A percentile compares a stretch with the other conserved stretches of the same genome.
phyloP scores from a whole-genome alignment of 2,797 vertebrate species.

The Hybognathus amarus region DNA sequence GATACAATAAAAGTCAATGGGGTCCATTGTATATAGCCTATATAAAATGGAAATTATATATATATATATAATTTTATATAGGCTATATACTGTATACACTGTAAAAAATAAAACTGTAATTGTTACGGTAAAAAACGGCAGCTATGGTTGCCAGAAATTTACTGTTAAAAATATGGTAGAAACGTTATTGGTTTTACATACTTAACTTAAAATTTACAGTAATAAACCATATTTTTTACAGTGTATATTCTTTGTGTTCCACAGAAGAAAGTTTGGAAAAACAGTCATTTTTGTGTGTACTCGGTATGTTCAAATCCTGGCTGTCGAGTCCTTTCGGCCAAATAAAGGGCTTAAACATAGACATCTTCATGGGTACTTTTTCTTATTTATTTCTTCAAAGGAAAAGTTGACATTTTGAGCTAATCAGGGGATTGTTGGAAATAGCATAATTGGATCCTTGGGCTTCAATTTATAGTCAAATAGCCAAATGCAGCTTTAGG shows the following conservation, averaged over 20 bases:
- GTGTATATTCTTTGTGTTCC: not conserved
- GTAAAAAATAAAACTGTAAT: no score
- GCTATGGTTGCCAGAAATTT: no score
- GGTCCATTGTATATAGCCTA: no score
- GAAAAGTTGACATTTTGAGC: conserved; percentile 33
- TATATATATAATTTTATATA: not conserved
- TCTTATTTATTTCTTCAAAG: conserved; percentile 37
- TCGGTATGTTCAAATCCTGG: not conserved
- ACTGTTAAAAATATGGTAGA: no score
- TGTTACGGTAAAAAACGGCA: no score
- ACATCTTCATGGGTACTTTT: not conserved
- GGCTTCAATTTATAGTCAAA: conserved; percentile 34
- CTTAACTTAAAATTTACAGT: no score
- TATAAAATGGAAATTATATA: no score
- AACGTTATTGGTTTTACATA: no score
- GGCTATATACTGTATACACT: no score
- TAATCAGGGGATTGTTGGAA: conserved; percentile 22
- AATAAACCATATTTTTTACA: no score
- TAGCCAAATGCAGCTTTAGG: conserved; percentile 35
- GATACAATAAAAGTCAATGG: no score
- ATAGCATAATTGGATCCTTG: conserved; percentile 50
- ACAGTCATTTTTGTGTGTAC: conserved; percentile 7
- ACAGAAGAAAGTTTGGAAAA: not conserved
- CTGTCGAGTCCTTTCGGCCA: not conserved
- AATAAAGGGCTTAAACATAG: conserved; percentile 16